Evolutionary conservation across 1,140 invertebrate species (phyloP).

Genomic region (Limonius californicus): DNA sequence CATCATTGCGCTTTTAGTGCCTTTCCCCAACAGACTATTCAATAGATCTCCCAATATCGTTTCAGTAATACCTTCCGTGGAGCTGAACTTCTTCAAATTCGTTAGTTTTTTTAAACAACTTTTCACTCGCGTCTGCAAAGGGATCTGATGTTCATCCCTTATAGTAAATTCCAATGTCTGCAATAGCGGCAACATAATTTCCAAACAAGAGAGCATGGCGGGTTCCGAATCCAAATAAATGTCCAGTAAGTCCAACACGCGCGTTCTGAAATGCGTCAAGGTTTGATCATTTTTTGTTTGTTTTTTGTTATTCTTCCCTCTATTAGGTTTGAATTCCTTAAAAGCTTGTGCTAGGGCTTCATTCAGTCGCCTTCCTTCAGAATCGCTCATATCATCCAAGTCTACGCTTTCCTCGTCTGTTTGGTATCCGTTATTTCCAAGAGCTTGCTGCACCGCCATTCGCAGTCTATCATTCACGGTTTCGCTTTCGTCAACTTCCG

Average conservation of each 20-base stretch:
- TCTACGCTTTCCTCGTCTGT: conserved; percentile 68
- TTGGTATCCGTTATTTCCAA: conserved; percentile 54
- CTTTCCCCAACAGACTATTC: conserved; percentile 60
- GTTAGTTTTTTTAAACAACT: conserved; percentile 60
- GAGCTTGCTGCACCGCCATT: conserved; percentile 60
- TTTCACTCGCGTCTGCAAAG: conserved; percentile 59
- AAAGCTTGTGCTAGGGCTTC: conserved; percentile 67
- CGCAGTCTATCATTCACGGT: conserved; percentile 63
- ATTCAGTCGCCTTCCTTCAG: conserved; percentile 67
- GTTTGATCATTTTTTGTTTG: conserved; percentile 62
- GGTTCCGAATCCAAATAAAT: conserved; percentile 65
- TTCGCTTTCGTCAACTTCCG: conserved; percentile 47
- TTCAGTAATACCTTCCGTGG: conserved; percentile 54
- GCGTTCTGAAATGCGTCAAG: conserved; percentile 64
- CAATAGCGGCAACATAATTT: conserved; percentile 63
- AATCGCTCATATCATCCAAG: conserved; percentile 70
- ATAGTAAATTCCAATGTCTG: conserved; percentile 63
- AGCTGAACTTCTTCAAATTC: conserved; percentile 58
- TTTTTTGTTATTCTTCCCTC: conserved; percentile 55
- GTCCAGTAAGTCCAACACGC: conserved; percentile 67
- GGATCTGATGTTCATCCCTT: conserved; percentile 62
- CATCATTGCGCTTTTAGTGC: conserved; percentile 57
- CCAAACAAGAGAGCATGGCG: conserved; percentile 60
- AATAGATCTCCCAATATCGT: conserved; percentile 56
- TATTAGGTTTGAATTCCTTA: conserved; percentile 58